Evolutionary conservation across 1,140 invertebrate species (phyloP).

Genomic region (Mesaphorura yosii): DNA sequence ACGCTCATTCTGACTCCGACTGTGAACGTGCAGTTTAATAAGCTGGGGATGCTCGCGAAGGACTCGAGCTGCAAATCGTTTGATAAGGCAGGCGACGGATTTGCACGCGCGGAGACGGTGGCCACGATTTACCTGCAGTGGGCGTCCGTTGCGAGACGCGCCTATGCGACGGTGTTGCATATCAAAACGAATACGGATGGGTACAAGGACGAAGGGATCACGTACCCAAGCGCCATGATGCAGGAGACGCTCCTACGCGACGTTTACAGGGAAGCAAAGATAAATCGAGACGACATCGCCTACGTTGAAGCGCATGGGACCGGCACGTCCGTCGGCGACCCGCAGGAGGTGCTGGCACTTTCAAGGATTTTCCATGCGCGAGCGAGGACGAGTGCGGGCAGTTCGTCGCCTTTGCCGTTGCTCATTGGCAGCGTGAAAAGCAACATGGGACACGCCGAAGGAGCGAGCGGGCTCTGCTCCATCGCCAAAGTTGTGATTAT

Average conservation of each 20-base stretch:
- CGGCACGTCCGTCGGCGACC: conserved; percentile 34
- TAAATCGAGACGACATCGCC: not conserved
- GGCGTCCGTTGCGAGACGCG: conserved; percentile 66
- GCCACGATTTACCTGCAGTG: conserved; percentile 78
- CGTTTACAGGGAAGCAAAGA: not conserved
- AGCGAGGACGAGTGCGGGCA: conserved; percentile 38
- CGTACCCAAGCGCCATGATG: conserved; percentile 71
- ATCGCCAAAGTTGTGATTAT: conserved; percentile 65
- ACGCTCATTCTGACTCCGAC: not conserved
- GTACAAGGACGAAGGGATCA: conserved; percentile 79
- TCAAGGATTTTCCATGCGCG: conserved; percentile 64
- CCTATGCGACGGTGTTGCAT: conserved; percentile 56
- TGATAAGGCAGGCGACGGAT: conserved; percentile 44
- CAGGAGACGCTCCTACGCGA: conserved; percentile 42
- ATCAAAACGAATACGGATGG: conserved; percentile 83
- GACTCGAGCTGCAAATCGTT: not conserved
- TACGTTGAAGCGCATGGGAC: conserved; percentile 2
- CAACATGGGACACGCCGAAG: conserved; percentile 86
- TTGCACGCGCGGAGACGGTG: conserved; percentile 60
- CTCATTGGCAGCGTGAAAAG: conserved; percentile 83
- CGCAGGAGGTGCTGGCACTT: conserved; percentile 74
- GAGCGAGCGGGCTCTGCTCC: conserved; percentile 69
- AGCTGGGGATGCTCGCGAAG: conserved; percentile 4
- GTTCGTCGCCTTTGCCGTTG: too few species aligned
- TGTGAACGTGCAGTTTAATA: not conserved